phyloP scores from a whole-genome alignment of 2,888 invertebrate species.

The Gryllus longicercus region DNA sequence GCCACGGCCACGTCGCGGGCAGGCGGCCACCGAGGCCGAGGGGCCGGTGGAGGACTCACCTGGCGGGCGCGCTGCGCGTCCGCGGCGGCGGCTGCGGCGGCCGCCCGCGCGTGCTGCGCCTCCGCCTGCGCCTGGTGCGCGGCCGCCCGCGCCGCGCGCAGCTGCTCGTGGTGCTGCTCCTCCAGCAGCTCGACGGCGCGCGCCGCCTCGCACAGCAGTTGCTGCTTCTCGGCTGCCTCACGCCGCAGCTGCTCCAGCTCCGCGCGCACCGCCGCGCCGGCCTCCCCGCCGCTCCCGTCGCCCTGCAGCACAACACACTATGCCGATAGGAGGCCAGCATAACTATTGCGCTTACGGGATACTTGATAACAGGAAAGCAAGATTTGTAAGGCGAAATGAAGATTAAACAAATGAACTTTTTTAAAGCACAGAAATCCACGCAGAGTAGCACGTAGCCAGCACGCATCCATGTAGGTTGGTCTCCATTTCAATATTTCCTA shows the following conservation, averaged over 20 bases:
- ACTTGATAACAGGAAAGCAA: too few relatives aligned
- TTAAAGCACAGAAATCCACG: too few relatives aligned
- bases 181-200: conserved; percentile 76
- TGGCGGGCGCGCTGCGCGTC: neutral
- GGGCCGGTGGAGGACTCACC: neutral
- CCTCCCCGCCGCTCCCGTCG: neutral
- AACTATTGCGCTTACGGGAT: neutral
- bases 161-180: conserved; percentile 40
- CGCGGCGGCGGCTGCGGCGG: neutral
- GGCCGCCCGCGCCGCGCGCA: neutral
- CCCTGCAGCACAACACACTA: neutral
- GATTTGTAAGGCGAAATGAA: too few relatives aligned
- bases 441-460: too few relatives aligned
- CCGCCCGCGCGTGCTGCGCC: neutral
- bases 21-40: too few relatives aligned
- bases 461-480: too few relatives aligned
- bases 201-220: conserved; percentile 77
- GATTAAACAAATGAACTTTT: too few relatives aligned
- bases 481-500: too few relatives aligned
- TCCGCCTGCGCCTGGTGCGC: neutral
- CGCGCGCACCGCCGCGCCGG: conserved; percentile 52
- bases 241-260: conserved; percentile 72
- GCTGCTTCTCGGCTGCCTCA: conserved; percentile 73
- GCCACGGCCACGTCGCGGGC: too few relatives aligned
- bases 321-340: neutral